Percentiles rank a stretch among this genome's conserved stretches.
Conservation (phyloP, 1,140 invertebrate species). For the Coboldia fuscipes region DNA sequence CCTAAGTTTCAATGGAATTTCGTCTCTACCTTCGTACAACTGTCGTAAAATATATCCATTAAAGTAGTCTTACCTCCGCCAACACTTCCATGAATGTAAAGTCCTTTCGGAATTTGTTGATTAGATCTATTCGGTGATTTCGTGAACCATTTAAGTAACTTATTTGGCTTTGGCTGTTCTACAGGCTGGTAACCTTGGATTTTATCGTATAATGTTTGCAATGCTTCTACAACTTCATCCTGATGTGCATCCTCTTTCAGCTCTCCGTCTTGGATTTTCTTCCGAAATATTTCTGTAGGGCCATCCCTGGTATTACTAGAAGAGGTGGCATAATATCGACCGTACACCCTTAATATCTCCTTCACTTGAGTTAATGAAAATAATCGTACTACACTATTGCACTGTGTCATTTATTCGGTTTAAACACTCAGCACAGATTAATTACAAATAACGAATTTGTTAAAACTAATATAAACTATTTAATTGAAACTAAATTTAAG, state of each 20-base stretch:
- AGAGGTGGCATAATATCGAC: no score
- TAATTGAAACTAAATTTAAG: no score
- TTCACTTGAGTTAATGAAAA: no score
- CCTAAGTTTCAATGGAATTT: background rate
- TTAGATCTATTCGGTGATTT: conserved; percentile 9
- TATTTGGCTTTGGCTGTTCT: conserved; percentile 10
- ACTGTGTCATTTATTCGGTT: no score
- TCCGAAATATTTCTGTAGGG: no score
- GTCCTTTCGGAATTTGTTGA: conserved; percentile 36
- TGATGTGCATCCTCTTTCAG: conserved; percentile 48
- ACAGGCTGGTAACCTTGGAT: conserved; percentile 35
- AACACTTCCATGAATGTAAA: conserved; percentile 70
- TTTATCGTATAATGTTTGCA: conserved; percentile 47
- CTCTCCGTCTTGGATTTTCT: conserved; percentile 34
- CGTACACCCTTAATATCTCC: no score
- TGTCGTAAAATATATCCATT: conserved; percentile 93
- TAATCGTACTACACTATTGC: no score
- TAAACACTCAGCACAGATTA: no score
- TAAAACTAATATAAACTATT: no score
- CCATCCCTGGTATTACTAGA: no score
- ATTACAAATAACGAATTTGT: no score
- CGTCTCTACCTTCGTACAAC: conserved; percentile 31
- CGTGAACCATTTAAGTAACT: conserved; percentile 23
- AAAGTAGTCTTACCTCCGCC: conserved; percentile 96
- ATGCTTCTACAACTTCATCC: conserved; percentile 33